Conservation (phyloP, 1,140 invertebrate genomes). For the Drosophila sp. region DNA sequence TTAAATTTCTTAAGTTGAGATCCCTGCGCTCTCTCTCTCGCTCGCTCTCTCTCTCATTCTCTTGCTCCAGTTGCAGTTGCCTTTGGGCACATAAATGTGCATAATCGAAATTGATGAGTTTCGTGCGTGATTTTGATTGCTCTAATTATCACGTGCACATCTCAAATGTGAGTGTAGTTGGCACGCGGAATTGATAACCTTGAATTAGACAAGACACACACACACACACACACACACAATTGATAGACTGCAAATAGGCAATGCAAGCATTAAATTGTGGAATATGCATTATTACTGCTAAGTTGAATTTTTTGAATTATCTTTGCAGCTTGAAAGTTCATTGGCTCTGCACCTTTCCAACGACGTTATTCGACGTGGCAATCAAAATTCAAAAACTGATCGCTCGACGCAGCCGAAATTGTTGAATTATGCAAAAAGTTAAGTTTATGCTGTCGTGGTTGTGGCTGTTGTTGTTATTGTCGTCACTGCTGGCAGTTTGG, state of each 20-base stretch:
- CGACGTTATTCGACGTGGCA: slow-evolving; percentile 60
- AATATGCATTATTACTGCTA: slow-evolving; percentile 42
- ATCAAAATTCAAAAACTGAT: slow-evolving; percentile 43
- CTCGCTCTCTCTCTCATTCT: not conserved
- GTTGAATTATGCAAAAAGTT: slow-evolving; percentile 29
- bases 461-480: slow-evolving; percentile 25
- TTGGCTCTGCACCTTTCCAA: slow-evolving; percentile 27
- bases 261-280: slow-evolving; percentile 57
- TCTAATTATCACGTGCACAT: slow-evolving; percentile 38
- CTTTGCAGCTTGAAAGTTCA: slow-evolving; percentile 28
- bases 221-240: not conserved
- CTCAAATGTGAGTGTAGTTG: slow-evolving; percentile 10
- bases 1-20: too few relatives aligned
- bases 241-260: slow-evolving; percentile 31
- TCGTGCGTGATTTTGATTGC: slow-evolving; percentile 12
- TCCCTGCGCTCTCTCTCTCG: too few relatives aligned
- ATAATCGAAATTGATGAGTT: not conserved
- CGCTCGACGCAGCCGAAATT: slow-evolving; percentile 12
- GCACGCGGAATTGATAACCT: slow-evolving; percentile 56
- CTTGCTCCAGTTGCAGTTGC: not conserved
- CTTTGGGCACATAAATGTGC: not conserved
- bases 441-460: slow-evolving; percentile 28
- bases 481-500: not conserved
- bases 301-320: slow-evolving; percentile 12
- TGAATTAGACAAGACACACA: slow-evolving; percentile 45